A percentile compares a stretch with the other conserved stretches of the same genome.
Conservation (phyloP, 2,113 vertebrate species). For the Mesocricetus auratus region DNA sequence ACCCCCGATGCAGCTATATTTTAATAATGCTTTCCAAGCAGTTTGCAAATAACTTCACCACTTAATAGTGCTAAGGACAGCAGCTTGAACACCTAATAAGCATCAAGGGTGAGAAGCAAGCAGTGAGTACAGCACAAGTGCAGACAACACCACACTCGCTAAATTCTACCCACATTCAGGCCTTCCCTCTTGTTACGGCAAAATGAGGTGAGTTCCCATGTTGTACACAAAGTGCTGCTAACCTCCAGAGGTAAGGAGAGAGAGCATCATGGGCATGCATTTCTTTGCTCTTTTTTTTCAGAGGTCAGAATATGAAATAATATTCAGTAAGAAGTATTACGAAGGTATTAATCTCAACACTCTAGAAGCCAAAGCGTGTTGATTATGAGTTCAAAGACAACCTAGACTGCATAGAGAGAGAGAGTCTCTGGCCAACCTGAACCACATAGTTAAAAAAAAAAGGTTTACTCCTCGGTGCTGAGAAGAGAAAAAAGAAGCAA, state of each 20-base stretch:
- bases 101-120: conserved; percentile 51
- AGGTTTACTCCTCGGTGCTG: neutral
- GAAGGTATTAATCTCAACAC: neutral
- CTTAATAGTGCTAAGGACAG: conserved; percentile 71
- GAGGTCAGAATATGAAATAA: neutral
- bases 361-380: neutral
- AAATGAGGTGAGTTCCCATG: neutral
- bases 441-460: neutral
- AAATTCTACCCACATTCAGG: neutral
- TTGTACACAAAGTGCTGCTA: neutral
- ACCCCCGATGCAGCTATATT: conserved; percentile 70
- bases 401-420: too few species aligned
- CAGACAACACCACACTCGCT: neutral
- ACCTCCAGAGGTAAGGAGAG: conserved; percentile 13
- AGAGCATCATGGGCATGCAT: neutral
- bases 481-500: neutral
- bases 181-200: conserved; percentile 43
- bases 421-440: neutral
- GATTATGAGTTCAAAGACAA: neutral
- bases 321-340: neutral
- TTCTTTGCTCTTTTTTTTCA: conserved; percentile 33
- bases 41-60: conserved; percentile 74
- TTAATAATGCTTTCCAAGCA: conserved; percentile 74
- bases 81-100: conserved; percentile 61
- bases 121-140: neutral